Conservation (phyloP, 2,888 invertebrate genomes). For the Smittia aterrima region DNA sequence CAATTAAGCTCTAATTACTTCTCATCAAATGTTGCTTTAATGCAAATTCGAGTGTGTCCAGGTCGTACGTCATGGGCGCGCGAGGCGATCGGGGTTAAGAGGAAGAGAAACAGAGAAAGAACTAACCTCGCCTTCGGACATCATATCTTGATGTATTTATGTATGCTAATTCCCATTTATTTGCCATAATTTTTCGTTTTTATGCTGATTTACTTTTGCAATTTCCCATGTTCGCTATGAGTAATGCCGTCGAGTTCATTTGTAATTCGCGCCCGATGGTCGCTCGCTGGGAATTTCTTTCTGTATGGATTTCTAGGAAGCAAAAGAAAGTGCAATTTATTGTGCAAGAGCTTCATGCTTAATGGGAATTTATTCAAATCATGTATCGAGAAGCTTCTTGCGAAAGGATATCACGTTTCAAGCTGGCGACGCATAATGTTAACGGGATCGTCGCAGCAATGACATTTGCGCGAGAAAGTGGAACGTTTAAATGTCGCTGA, state of each 20-base stretch:
- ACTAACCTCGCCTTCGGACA: constrained; percentile 13
- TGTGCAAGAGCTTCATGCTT: neutral
- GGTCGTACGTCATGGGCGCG: constrained; percentile 5
- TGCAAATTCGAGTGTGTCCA: neutral
- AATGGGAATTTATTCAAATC: constrained; percentile 37
- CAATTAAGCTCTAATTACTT: neutral
- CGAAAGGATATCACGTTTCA: constrained; percentile 32
- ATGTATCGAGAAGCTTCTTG: constrained; percentile 12
- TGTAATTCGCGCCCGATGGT: neutral
- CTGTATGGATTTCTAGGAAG: constrained; percentile 26
- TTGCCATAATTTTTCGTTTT: constrained; percentile 29
- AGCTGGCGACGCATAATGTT: constrained; percentile 10
- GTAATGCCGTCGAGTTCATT: constrained; percentile 15
- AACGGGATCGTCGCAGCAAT: neutral
- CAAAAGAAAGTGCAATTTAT: constrained; percentile 34
- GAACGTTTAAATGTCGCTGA: constrained; percentile 13
- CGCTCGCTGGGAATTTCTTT: neutral
- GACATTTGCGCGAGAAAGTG: constrained; percentile 18
- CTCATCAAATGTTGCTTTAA: constrained; percentile 1
- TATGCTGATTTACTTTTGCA: constrained; percentile 37
- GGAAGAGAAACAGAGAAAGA: neutral
- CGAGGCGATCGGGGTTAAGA: neutral
- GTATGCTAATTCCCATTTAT: constrained; percentile 31
- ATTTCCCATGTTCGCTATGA: neutral
- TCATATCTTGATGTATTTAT: constrained; percentile 37